Conservation (phyloP, 2,888 invertebrate genomes). For the Rhingia rostrata region DNA sequence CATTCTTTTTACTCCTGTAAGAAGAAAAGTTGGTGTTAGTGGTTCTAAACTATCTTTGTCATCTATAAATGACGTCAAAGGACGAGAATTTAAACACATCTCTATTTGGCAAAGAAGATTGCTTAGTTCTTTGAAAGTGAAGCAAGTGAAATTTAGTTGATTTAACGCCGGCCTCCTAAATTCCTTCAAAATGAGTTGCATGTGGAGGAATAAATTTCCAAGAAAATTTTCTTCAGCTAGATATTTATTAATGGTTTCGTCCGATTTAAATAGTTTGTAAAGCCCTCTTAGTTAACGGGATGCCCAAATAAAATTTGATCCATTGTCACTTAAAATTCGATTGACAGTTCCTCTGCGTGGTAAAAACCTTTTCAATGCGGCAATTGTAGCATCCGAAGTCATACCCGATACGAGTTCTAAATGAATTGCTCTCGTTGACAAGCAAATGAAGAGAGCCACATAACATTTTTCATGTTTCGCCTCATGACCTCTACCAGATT, state of each 20-base stretch:
- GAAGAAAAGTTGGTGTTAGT: constrained; percentile 22
- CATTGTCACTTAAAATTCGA: constrained; percentile 12
- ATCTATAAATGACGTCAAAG: no score
- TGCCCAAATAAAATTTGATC: constrained; percentile 8
- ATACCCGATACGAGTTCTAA: constrained; percentile 22
- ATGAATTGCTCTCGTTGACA: no score
- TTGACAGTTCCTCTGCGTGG: neutral
- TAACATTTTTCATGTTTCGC: constrained; percentile 20
- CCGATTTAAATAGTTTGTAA: neutral
- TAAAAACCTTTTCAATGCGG: constrained; percentile 13
- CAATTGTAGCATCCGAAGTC: constrained; percentile 2
- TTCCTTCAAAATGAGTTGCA: no score
- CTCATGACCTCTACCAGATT: constrained; percentile 1
- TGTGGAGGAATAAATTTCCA: no score
- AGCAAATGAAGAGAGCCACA: constrained; percentile 15
- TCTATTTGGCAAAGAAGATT: no score
- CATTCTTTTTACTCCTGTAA: constrained; percentile 14
- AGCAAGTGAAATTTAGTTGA: no score
- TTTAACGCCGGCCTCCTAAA: no score
- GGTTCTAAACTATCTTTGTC: constrained; percentile 21
- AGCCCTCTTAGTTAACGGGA: neutral
- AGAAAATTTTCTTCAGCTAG: neutral
- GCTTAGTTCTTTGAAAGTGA: no score
- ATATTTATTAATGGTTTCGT: constrained; percentile 3
- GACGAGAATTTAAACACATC: no score